Evolutionary conservation across 2,888 invertebrate genomes (phyloP), one percentile per base, ranked within the genome.

Genomic region (Pollenia griseotomentosa): DNA sequence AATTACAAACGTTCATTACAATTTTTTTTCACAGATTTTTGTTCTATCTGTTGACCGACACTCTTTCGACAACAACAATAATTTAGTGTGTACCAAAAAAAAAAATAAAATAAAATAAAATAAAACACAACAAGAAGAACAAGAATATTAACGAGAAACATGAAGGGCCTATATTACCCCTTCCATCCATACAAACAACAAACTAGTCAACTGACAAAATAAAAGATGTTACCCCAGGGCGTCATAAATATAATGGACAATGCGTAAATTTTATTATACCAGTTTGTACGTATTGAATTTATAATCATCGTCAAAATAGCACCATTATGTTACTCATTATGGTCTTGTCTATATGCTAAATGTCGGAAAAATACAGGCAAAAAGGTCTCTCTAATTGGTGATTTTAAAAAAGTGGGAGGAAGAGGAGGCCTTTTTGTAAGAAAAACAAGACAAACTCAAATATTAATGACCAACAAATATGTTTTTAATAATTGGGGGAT

Each of bases 181-280:
- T 33, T 33, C 40, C 2, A 11, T 65, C 65, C 59, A 23, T 44
- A 73, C 0, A 44, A 12, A 8, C 70, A 51, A 55, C 44, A n/a
- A 9, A 65, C 12, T 14, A 19, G 66, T 61, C 19, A 73, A 3
- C 73, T 84, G 78, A 57, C 80, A 79, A 77, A 81, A 81, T 82
- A 82, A 80, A 84, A 82, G 74, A 84, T 87, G 87, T 70, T 81
- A 84, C 87, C 84, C 87, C 66, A 48, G 84, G 84, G 87, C 74
- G 73, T 81, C 81, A 84, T 87, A 87, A 87, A 84, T 87, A 84
- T 66, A 74, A 84, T 74, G 78, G 84, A 84, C 87, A 84, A 82
- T 87, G 81, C 81, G 84, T 87, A 82, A 79, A 82, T 84, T 86
- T 61, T 78, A 73, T 44, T 82, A 44, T 71, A 48, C 23, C 16